Evolutionary conservation across 1,140 invertebrate genomes (phyloP).

Genomic region (Cherax quadricarinatus): DNA sequence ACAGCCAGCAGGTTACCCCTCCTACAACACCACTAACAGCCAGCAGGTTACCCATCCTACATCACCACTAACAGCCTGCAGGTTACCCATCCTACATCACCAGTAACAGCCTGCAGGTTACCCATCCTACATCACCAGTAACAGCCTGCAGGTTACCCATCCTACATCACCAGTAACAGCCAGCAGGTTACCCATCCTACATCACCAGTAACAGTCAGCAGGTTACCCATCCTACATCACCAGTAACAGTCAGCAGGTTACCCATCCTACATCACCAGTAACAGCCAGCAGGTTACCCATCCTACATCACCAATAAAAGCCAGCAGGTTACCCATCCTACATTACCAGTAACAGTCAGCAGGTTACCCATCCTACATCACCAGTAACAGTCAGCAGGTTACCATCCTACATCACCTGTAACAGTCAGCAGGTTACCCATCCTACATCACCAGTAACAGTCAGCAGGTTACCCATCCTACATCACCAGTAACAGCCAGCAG

Average conservation of each 20-base stretch:
- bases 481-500: background rate
- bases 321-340: background rate
- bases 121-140: background rate
- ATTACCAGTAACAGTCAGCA: background rate
- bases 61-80: background rate
- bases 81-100: background rate
- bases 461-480: background rate
- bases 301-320: slow-evolving; percentile 24
- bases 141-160: too few relatives aligned
- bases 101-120: background rate
- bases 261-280: background rate
- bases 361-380: background rate
- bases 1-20: background rate
- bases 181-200: too few relatives aligned
- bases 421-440: background rate
- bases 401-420: too few relatives aligned
- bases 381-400: background rate
- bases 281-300: slow-evolving; percentile 89
- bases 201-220: background rate
- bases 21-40: background rate
- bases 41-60: background rate
- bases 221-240: too few relatives aligned
- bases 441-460: slow-evolving; percentile 28
- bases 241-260: too few relatives aligned
- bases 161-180: too few relatives aligned